phyloP scores from a whole-genome alignment of 2,888 invertebrate species.

The Quadroppia sp. region DNA sequence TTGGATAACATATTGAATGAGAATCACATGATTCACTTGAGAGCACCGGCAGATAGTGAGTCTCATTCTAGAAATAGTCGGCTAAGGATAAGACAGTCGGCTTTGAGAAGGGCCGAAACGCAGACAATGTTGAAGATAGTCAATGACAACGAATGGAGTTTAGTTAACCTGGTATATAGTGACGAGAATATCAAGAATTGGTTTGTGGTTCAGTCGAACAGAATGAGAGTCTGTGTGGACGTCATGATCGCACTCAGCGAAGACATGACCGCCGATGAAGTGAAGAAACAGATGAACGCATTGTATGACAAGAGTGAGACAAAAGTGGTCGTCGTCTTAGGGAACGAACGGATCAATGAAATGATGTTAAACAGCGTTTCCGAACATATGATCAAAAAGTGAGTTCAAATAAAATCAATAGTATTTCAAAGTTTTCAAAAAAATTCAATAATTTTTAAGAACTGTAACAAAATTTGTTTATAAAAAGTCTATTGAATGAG shows the following conservation, averaged over 20 bases:
- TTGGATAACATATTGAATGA: neutral
- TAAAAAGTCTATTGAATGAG: no score
- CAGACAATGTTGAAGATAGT: neutral
- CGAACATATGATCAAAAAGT: neutral
- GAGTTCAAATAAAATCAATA: neutral
- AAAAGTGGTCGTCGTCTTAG: constrained; percentile 28
- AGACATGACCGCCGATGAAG: constrained; percentile 25
- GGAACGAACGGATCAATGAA: constrained; percentile 1
- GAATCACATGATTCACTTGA: neutral
- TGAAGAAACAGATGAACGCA: neutral
- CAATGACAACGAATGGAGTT: constrained; percentile 17
- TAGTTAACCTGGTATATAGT: constrained; percentile 34
- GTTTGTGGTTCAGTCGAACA: constrained; percentile 37
- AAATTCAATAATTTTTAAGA: no score
- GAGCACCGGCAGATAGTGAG: neutral
- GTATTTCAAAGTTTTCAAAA: constrained; percentile 1
- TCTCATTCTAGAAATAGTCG: no score
- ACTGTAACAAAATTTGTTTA: no score
- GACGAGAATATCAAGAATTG: constrained; percentile 14
- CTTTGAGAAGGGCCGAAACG: neutral
- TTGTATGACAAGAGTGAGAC: neutral
- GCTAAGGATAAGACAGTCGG: no score
- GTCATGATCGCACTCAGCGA: constrained; percentile 22
- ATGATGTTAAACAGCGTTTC: neutral
- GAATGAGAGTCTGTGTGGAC: constrained; percentile 37